phyloP scores from a whole-genome alignment of 2,888 invertebrate species.

The Cephus pygmeus region DNA sequence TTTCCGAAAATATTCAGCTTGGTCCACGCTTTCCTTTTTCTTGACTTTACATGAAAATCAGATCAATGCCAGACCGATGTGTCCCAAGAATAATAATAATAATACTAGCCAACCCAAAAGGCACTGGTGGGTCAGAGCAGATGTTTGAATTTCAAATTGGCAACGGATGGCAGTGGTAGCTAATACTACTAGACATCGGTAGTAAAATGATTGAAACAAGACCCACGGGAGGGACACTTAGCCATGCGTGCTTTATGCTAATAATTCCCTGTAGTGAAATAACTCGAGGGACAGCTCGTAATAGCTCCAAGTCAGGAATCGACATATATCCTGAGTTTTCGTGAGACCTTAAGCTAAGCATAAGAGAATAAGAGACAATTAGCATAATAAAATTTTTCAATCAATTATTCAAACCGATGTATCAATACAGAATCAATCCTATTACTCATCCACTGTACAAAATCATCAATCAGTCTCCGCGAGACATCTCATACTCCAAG shows the following conservation, averaged over 20 bases:
- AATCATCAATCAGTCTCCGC: not conserved
- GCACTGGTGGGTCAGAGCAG: not conserved
- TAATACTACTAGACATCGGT: not conserved
- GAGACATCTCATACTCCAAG: not conserved
- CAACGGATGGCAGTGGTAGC: not conserved
- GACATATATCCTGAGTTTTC: not conserved
- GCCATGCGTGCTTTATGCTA: conserved; percentile 42
- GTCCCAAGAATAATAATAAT: not conserved
- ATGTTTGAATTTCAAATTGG: not conserved
- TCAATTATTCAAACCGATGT: not conserved
- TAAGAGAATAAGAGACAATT: not conserved
- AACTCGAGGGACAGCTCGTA: not conserved
- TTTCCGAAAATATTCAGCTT: not conserved
- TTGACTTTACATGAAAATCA: not conserved
- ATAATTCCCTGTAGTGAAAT: conserved; percentile 25
- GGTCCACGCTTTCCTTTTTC: not conserved
- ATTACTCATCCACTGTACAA: not conserved
- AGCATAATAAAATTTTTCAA: not conserved
- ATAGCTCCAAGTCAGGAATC: not conserved
- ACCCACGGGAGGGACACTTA: conserved; percentile 31
- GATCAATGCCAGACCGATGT: not conserved
- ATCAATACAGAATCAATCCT: not conserved
- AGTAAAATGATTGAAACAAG: conserved; percentile 25
- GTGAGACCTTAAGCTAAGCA: not conserved
- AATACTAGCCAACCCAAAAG: not conserved